These are phyloP conservation scores for Phyllostomus hastatus DNA, from an alignment of 2,113 vertebrate genomes.

Conservation along the genomic window DNA sequence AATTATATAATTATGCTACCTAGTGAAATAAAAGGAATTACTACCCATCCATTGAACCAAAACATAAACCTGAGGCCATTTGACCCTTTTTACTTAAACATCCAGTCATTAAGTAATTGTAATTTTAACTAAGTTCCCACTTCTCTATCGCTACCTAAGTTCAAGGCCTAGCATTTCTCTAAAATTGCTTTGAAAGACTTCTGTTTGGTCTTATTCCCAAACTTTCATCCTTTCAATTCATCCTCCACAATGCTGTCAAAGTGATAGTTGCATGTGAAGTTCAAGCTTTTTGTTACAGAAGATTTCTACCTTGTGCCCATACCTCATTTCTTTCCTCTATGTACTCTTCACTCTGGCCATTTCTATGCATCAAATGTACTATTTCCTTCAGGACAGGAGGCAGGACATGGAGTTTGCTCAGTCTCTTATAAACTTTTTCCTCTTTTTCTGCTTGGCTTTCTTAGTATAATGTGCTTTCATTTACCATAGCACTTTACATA, in stretches of 20 bases:
- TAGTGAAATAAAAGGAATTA: not conserved
- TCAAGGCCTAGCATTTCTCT: not conserved
- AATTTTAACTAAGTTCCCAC: not conserved
- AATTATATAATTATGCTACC: not conserved
- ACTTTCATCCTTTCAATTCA: not conserved
- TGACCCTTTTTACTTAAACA: not conserved
- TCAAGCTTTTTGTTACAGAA: not conserved
- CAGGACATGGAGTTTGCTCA: not conserved
- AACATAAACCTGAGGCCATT: not conserved
- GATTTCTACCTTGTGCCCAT: not conserved
- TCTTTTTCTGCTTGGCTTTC: not conserved
- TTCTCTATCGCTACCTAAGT: not conserved
- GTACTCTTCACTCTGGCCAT: not conserved
- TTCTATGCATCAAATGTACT: not conserved
- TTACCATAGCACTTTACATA: not conserved
- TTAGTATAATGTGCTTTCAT: not conserved
- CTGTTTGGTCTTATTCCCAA: not conserved
- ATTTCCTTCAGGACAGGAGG: not conserved
- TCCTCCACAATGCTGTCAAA: not conserved
- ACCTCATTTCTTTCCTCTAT: not conserved
- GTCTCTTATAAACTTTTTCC: not conserved
- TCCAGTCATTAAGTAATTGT: not conserved
- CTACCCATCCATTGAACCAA: not conserved
- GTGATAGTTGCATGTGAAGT: not conserved
- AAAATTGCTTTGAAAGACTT: slow-evolving; percentile 13